Evolutionary conservation across 2,797 vertebrate species (phyloP), one percentile per base, ranked within the genome.

Genomic region (Dermochelys coriacea): DNA sequence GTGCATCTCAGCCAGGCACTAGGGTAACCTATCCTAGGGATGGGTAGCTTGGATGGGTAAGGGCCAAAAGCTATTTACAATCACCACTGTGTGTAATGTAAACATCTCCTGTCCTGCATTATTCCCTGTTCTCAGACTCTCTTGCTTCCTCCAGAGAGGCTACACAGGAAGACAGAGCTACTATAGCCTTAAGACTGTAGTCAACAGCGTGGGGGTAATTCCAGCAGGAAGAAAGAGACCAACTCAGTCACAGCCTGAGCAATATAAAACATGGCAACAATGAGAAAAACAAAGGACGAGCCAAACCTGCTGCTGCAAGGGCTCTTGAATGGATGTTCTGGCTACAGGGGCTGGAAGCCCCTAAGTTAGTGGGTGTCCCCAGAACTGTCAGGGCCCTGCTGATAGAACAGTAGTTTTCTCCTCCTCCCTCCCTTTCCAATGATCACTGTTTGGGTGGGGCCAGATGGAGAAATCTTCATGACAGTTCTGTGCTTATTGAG

Each of bases 221-320:
- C 74, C 84, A 94, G 49, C 23, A 90, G 55, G 1, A 0, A 0
- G 18, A 45, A n/a, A 78, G 54, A 87, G n/a, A 93, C 82, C 86
- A 89, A 45, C 6, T 9, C 82, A 91, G 9, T 16, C 49, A 14
- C 47, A 84, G 64, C n/a, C 55, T 78, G 86, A 88, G 47, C 19
- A 92, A 89, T 94, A 90, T 84, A 82, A 89, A 95, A 59, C 68
- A 57, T 31, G 93, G 31, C 37, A 74, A 34, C 59, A 55, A 80
- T 59, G 86, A 84, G 93, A 45, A 80, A 0, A 2, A 64, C 12
- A 86, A n/a, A 2, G 31, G 19, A 71, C 5, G 21, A 74, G 6
- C 37, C 41, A 89, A 84, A 23, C 19, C 90, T 88, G 50, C 23
- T 82, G 80, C 82, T 89, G 45, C 54, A 23, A 0, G 68, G 49